These are phyloP conservation scores for Shargacucullia verbasci DNA, from an alignment of 2,888 invertebrate species.

Conservation along the genomic window DNA sequence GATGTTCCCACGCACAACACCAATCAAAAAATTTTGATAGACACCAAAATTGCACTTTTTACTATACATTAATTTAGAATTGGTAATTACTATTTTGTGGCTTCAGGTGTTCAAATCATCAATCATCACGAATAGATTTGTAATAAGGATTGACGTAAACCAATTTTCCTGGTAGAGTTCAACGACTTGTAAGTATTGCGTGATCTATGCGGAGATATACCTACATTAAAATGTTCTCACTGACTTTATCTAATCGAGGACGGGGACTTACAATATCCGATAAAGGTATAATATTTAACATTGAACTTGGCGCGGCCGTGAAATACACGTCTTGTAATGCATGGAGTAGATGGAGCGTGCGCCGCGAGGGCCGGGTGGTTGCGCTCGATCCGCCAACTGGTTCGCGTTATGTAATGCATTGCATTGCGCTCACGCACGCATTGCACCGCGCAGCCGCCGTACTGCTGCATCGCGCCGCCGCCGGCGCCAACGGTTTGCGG, in stretches of 20 bases:
- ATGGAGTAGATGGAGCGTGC: slow-evolving; percentile 46
- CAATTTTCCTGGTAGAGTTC: slow-evolving; percentile 56
- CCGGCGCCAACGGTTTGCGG: slow-evolving; percentile 70
- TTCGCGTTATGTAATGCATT: slow-evolving; percentile 79
- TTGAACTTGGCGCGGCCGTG: slow-evolving; percentile 67
- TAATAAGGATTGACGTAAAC: slow-evolving; percentile 58
- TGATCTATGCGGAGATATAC: slow-evolving; percentile 29
- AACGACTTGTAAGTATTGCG: slow-evolving; percentile 50
- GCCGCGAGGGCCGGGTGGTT: slow-evolving; percentile 51
- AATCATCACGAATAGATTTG: slow-evolving; percentile 55
- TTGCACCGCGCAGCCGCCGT: slow-evolving; percentile 33
- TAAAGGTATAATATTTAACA: slow-evolving; percentile 56
- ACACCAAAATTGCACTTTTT: slow-evolving; percentile 81
- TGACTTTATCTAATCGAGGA: slow-evolving; percentile 40
- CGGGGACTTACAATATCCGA: slow-evolving; percentile 44
- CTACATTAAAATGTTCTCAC: slow-evolving; percentile 41
- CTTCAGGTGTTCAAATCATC: slow-evolving; percentile 60
- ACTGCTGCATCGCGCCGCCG: slow-evolving; percentile 40
- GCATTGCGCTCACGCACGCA: slow-evolving; percentile 60
- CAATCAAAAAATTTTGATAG: slow-evolving; percentile 77
- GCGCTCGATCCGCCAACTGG: slow-evolving; percentile 69
- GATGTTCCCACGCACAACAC: slow-evolving; percentile 81
- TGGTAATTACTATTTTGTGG: slow-evolving; percentile 65
- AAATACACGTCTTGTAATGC: slow-evolving; percentile 62
- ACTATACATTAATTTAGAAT: slow-evolving; percentile 71